Evolutionary conservation across 2,888 invertebrate genomes (phyloP).

Genomic region (Brachyptera putata): DNA sequence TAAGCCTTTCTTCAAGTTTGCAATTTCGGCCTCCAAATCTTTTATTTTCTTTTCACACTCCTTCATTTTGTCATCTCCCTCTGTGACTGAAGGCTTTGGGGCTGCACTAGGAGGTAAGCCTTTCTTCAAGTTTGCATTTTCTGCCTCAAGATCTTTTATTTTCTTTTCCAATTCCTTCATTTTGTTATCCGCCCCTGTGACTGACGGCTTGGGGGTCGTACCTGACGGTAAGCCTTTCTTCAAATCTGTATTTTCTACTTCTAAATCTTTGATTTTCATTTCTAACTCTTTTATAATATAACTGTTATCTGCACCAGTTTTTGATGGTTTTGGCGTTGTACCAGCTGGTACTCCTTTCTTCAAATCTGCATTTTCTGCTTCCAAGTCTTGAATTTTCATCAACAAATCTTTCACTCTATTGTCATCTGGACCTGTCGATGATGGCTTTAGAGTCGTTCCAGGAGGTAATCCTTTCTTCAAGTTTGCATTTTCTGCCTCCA

Average conservation of each 20-base stretch:
- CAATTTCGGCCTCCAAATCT: neutral
- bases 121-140: neutral
- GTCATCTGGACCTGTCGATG: too few relatives aligned
- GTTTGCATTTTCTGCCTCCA: neutral
- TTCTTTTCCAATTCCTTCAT: neutral
- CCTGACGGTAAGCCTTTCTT: too few relatives aligned
- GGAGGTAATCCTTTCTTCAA: neutral
- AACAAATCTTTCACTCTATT: neutral
- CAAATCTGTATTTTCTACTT: neutral
- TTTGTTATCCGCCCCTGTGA: neutral
- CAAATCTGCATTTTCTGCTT: neutral
- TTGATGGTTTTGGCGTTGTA: too few relatives aligned
- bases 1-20: neutral
- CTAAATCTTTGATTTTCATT: neutral
- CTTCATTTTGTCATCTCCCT: neutral
- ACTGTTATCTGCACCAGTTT: too few relatives aligned
- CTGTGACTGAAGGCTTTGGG: neutral
- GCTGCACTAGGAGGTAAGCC: too few relatives aligned
- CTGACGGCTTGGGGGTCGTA: too few relatives aligned
- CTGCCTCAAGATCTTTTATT: neutral
- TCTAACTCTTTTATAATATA: too few relatives aligned
- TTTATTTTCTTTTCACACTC: neutral
- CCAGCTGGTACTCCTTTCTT: too few relatives aligned
- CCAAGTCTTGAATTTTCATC: neutral
- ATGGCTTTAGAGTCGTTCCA: too few relatives aligned